phyloP scores from a whole-genome alignment of 2,113 vertebrate species.

The human (Homo sapiens) region GRCh38 chr2:38859501-38860000 shows the following conservation, averaged over 20 bases:
- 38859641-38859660: neutral
- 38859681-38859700: neutral
- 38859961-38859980: too few species aligned
- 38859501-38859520: neutral
- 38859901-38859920: too few species aligned
- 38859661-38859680: neutral
- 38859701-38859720: neutral
- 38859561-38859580: neutral
- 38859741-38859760: neutral
- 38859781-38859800: neutral
- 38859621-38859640: neutral
- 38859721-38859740: neutral
- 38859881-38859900: too few species aligned
- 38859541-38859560: slow-evolving; percentile 3
- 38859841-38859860: too few species aligned
- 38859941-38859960: too few species aligned
- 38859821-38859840: too few species aligned
- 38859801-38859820: neutral
- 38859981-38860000: too few species aligned
- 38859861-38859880: too few species aligned
- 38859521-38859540: slow-evolving; percentile 20
- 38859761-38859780: slow-evolving; percentile 7
- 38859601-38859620: neutral
- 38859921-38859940: too few species aligned
- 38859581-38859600: neutral